Percentiles rank a stretch among this genome's conserved stretches.
Conservation (phyloP, 2,888 invertebrate species). For the Cheilosia grossa region DNA sequence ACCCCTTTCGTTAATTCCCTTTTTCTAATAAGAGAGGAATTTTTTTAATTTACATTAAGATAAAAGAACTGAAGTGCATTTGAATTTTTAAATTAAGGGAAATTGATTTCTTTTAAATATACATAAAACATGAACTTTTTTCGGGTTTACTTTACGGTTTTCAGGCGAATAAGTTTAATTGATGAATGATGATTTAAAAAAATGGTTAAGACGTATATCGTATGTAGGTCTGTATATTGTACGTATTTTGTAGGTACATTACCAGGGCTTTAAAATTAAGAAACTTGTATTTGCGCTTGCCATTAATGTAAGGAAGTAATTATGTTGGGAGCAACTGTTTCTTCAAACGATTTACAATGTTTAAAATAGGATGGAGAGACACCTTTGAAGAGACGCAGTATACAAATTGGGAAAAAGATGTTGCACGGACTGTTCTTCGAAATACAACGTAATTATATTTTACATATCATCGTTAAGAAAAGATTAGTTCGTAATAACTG, state of each 20-base stretch:
- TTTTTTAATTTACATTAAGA: conserved; percentile 75
- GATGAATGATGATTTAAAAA: conserved; percentile 48
- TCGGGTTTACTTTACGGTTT: conserved; percentile 46
- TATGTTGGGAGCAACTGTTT: no score
- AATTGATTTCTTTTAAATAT: conserved; percentile 63
- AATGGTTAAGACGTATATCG: neutral
- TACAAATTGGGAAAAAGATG: no score
- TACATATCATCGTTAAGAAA: no score
- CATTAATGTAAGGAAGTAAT: no score
- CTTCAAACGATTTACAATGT: no score
- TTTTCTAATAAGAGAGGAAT: conserved; percentile 73
- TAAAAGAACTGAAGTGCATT: conserved; percentile 74
- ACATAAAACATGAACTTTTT: conserved; percentile 45
- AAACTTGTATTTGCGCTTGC: no score
- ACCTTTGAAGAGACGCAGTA: no score
- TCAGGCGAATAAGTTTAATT: conserved; percentile 69
- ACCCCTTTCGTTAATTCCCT: conserved; percentile 73
- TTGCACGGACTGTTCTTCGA: no score
- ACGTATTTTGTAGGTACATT: neutral
- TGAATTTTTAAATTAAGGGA: conserved; percentile 72
- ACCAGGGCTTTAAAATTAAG: no score
- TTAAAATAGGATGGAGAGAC: no score
- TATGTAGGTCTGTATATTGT: neutral
- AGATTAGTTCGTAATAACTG: no score
- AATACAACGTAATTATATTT: no score